Percentiles rank a stretch among this genome's conserved stretches.
Conservation (phyloP, 1,140 invertebrate genomes). For the Ceratina calcarata region DNA sequence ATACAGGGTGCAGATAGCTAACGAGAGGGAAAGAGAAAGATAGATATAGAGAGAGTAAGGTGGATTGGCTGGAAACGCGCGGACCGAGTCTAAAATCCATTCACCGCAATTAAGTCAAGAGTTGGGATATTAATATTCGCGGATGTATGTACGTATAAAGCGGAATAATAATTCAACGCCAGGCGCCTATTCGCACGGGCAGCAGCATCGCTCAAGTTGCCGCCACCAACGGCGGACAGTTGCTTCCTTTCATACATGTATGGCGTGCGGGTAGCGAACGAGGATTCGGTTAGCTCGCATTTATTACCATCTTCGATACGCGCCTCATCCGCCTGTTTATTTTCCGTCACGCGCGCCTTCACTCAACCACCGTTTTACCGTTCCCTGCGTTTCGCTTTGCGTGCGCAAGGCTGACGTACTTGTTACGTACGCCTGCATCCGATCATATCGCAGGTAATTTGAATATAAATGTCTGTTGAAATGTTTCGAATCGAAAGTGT, state of each 20-base stretch:
- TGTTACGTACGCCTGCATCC: no score
- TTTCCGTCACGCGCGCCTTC: background rate
- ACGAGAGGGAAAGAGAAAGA: no score
- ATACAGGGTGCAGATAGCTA: background rate
- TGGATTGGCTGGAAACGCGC: slow-evolving; percentile 22
- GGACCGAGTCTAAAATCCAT: slow-evolving; percentile 70
- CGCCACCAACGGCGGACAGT: slow-evolving; percentile 25
- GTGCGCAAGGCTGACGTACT: background rate
- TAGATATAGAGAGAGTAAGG: background rate
- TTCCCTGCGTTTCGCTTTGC: slow-evolving; percentile 4
- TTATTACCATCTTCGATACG: slow-evolving; percentile 64
- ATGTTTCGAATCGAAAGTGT: background rate
- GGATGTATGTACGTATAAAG: slow-evolving; percentile 73
- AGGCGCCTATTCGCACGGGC: slow-evolving; percentile 30
- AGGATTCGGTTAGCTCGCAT: slow-evolving; percentile 76
- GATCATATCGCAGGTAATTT: background rate
- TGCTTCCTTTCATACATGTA: slow-evolving; percentile 58
- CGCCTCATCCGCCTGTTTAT: slow-evolving; percentile 62
- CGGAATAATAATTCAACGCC: slow-evolving; percentile 76
- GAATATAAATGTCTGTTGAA: background rate
- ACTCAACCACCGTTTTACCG: background rate
- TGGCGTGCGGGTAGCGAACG: slow-evolving; percentile 60
- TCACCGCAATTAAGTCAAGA: slow-evolving; percentile 77
- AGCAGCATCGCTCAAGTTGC: slow-evolving; percentile 52
- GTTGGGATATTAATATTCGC: slow-evolving; percentile 77